Evolutionary conservation across 2,888 invertebrate species (phyloP).

Genomic region (Lasiommata megera): DNA sequence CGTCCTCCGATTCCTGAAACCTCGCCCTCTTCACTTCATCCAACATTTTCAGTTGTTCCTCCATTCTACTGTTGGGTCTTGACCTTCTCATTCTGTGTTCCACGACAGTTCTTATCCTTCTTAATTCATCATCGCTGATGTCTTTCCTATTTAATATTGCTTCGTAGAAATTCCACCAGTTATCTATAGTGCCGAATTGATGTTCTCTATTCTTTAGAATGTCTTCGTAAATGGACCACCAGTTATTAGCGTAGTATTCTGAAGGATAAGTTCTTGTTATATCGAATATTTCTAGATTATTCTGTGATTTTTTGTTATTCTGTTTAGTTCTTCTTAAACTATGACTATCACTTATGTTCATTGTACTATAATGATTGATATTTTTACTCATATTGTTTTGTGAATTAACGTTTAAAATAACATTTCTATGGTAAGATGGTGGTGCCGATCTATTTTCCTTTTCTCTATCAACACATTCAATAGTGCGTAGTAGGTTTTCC

Average conservation of each 20-base stretch:
- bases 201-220: slow-evolving; percentile 64
- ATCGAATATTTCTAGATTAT: slow-evolving; percentile 62
- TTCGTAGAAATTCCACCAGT: slow-evolving; percentile 77
- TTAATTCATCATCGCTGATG: slow-evolving; percentile 52
- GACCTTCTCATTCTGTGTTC: slow-evolving; percentile 48
- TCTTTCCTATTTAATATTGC: slow-evolving; percentile 56
- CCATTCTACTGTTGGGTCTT: slow-evolving; percentile 62
- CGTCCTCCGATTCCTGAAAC: slow-evolving; percentile 62
- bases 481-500: slow-evolving; percentile 51
- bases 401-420: slow-evolving; percentile 53
- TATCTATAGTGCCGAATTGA: slow-evolving; percentile 73
- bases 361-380: slow-evolving; percentile 47
- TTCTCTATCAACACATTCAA: slow-evolving; percentile 42
- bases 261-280: slow-evolving; percentile 65
- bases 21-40: slow-evolving; percentile 61
- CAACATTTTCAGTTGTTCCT: slow-evolving; percentile 64
- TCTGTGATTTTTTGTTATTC: slow-evolving; percentile 44
- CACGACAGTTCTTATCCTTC: slow-evolving; percentile 51
- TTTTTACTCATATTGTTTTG: slow-evolving; percentile 48
- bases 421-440: slow-evolving; percentile 50
- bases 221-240: slow-evolving; percentile 77
- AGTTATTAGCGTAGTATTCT: slow-evolving; percentile 76
- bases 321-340: slow-evolving; percentile 45
- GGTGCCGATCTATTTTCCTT: slow-evolving; percentile 41
- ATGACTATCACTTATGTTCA: slow-evolving; percentile 42